Evolutionary conservation across 2,888 invertebrate species (phyloP).

Genomic region (Paralinhomoeus sp.): DNA sequence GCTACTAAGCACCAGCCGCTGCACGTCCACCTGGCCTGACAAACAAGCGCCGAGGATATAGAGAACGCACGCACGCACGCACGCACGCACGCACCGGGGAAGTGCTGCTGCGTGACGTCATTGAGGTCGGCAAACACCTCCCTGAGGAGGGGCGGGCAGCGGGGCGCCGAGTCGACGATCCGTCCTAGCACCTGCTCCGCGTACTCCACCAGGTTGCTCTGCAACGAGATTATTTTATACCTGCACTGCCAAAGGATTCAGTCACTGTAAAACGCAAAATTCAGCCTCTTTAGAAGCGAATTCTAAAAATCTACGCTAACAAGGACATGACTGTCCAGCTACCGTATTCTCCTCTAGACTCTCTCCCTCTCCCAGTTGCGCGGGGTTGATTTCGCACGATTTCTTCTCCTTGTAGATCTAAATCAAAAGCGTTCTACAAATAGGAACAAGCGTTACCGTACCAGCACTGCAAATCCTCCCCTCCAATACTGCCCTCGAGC

Average conservation of each 20-base stretch:
- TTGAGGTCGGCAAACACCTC: constrained; percentile 17
- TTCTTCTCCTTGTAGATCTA: constrained; percentile 20
- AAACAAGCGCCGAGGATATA: background rate
- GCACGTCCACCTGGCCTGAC: constrained; percentile 8
- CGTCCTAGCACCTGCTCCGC: constrained; percentile 16
- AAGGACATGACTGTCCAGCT: background rate
- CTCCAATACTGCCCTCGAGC: no score
- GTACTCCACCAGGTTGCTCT: constrained; percentile 15
- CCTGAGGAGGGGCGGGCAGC: constrained; percentile 17
- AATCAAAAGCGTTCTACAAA: no score
- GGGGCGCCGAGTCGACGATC: constrained; percentile 13
- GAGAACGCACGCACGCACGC: no score
- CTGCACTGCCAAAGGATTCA: no score
- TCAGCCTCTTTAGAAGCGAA: no score
- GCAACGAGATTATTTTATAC: no score
- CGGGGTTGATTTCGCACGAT: constrained; percentile 22
- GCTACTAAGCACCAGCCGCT: constrained; percentile 18
- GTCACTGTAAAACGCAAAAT: no score
- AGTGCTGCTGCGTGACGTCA: constrained; percentile 13
- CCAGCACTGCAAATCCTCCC: no score
- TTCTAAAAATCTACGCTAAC: no score
- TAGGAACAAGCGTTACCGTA: no score
- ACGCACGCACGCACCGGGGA: constrained; percentile 1
- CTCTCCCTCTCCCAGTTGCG: constrained; percentile 8
- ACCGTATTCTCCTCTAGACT: constrained; percentile 10